Evolutionary conservation across 2,113 vertebrate species (phyloP).

Genomic region (Lota lota): DNA sequence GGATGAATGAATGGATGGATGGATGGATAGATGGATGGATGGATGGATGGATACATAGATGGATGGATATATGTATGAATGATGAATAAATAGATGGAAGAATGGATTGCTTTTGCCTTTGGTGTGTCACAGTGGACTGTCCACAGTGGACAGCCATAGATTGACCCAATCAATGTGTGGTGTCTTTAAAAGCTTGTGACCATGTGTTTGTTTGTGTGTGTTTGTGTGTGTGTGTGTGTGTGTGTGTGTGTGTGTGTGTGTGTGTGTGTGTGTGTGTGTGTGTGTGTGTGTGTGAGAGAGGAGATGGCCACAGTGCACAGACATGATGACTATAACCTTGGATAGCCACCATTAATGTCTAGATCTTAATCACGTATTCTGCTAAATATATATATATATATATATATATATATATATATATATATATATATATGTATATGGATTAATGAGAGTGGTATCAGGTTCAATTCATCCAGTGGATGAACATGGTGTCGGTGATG

Average conservation of each 20-base stretch:
- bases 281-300: background rate
- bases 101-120: slow-evolving; percentile 14
- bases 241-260: slow-evolving; percentile 2
- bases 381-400: too few species aligned
- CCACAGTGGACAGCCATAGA: background rate
- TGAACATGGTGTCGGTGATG: too few species aligned
- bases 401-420: too few species aligned
- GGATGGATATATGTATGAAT: slow-evolving; percentile 1
- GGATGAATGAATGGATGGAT: background rate
- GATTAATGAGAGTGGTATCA: too few species aligned
- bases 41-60: background rate
- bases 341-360: slow-evolving; percentile 46
- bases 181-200: slow-evolving; percentile 12
- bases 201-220: slow-evolving; percentile 1
- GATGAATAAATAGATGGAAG: slow-evolving; percentile 9
- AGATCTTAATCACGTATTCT: too few species aligned
- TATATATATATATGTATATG: too few species aligned
- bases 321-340: slow-evolving; percentile 56
- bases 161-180: slow-evolving; percentile 38
- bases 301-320: slow-evolving; percentile 23
- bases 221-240: slow-evolving; percentile 1
- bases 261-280: slow-evolving; percentile 15
- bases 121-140: slow-evolving; percentile 8
- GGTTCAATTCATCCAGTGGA: too few species aligned
- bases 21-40: background rate